These are phyloP conservation scores for Clarias pachynema DNA, from an alignment of 2,797 vertebrate genomes.

Conservation along the genomic window DNA sequence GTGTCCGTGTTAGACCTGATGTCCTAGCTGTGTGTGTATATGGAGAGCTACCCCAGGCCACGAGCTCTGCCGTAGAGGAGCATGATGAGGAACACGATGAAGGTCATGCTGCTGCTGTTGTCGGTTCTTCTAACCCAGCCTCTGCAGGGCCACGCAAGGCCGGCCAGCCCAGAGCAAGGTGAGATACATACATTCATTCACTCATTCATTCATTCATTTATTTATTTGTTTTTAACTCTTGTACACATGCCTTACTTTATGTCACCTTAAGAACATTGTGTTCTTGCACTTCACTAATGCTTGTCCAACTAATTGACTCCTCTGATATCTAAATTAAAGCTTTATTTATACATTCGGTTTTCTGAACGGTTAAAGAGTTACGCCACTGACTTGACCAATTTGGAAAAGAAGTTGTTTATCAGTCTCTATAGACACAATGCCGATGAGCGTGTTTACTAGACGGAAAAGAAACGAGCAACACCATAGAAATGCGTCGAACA, in stretches of 20 bases:
- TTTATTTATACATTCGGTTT: not conserved
- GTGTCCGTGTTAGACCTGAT: slow-evolving; percentile 64
- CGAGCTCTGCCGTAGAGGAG: slow-evolving; percentile 69
- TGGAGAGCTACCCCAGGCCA: slow-evolving; percentile 56
- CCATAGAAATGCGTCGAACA: not conserved
- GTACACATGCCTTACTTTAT: not conserved
- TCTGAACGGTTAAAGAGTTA: not conserved
- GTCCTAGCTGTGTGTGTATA: slow-evolving; percentile 65
- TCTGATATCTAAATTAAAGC: not conserved
- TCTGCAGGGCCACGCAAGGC: slow-evolving; percentile 65
- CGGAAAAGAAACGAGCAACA: not conserved
- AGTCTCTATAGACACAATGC: not conserved
- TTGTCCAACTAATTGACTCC: slow-evolving; percentile 4
- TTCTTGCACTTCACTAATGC: not conserved
- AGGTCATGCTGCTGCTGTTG: slow-evolving; percentile 66
- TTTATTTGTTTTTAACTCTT: too few relatives aligned
- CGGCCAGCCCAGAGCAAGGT: slow-evolving; percentile 73
- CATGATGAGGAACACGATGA: slow-evolving; percentile 75
- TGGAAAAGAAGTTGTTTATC: not conserved
- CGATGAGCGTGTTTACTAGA: not conserved
- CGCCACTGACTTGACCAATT: not conserved
- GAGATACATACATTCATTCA: slow-evolving; percentile 51
- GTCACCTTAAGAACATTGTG: not conserved
- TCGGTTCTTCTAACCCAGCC: slow-evolving; percentile 66
- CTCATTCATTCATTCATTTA: too few relatives aligned